Evolutionary conservation across 37 sponge, comb jelly and placozoan species (phyloP).

Genomic region (Beroe ovata): DNA sequence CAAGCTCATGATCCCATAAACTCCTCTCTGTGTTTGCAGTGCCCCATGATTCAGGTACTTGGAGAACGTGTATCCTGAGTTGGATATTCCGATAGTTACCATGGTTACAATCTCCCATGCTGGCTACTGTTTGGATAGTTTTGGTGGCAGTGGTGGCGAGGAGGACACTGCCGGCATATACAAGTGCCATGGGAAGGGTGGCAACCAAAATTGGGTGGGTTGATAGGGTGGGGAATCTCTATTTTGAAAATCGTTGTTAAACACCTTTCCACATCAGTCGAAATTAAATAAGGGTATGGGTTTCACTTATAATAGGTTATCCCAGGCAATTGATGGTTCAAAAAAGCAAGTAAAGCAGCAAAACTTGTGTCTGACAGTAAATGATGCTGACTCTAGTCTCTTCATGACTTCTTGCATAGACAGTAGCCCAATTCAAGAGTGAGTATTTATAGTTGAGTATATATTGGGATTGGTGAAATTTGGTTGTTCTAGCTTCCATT

Average conservation of each 20-base stretch:
- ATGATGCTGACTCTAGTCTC: not conserved
- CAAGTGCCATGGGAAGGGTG: conserved; percentile 83
- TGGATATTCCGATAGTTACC: conserved; percentile 66
- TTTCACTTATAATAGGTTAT: no score
- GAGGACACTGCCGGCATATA: conserved; percentile 73
- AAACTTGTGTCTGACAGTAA: not conserved
- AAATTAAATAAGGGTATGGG: no score
- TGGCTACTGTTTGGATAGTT: conserved; percentile 80
- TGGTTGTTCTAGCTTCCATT: no score
- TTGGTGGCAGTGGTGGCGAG: conserved; percentile 64
- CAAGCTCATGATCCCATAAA: no score
- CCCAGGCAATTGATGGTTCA: not conserved
- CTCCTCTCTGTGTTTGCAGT: no score
- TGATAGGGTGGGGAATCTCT: no score
- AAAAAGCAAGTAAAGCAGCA: not conserved
- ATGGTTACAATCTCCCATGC: conserved; percentile 21
- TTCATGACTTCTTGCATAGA: not conserved
- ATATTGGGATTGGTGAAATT: not conserved
- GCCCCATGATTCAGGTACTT: conserved; percentile 70
- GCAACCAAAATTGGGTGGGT: conserved; percentile 78
- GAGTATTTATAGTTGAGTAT: not conserved
- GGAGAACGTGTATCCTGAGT: conserved; percentile 85
- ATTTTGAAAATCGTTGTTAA: no score
- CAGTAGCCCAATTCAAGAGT: not conserved
- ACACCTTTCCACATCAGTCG: no score